A percentile compares a stretch with the other conserved stretches of the same genome.
Evolutionary conservation across 2,113 vertebrate genomes (phyloP).

Genomic region (Tetrax tetrax): DNA sequence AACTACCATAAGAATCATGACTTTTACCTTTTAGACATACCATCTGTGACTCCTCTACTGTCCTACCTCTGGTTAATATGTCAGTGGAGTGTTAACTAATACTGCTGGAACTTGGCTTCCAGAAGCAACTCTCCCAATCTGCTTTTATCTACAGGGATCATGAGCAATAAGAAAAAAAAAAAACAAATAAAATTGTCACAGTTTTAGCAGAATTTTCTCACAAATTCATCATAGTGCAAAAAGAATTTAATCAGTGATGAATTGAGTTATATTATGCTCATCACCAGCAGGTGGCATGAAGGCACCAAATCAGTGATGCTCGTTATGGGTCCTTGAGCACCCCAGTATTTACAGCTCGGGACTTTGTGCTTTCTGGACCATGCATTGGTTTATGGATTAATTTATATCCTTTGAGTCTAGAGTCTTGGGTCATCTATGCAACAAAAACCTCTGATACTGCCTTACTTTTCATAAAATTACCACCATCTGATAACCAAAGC

Average conservation of each 20-base stretch:
- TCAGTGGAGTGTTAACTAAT: neutral
- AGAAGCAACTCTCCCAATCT: neutral
- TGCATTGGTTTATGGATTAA: neutral
- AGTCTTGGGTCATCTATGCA: neutral
- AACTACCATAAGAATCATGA: neutral
- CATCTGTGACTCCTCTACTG: neutral
- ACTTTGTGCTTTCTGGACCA: neutral
- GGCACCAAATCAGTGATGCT: neutral
- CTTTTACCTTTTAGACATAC: neutral
- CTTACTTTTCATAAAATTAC: neutral
- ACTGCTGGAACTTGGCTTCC: neutral
- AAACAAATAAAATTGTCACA: neutral
- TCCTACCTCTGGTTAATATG: neutral
- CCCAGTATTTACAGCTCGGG: neutral
- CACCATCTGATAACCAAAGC: neutral
- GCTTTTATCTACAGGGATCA: neutral
- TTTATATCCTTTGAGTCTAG: neutral
- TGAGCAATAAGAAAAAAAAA: neutral
- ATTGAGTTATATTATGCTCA: neutral
- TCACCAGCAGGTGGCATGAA: conserved; percentile 1
- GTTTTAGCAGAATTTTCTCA: neutral
- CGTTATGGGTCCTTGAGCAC: neutral
- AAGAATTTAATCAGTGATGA: neutral
- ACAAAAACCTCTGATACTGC: neutral
- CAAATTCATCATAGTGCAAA: neutral